Percentiles rank a stretch among this genome's conserved stretches.
Conservation (phyloP, 2,113 vertebrate species). For the Meriones unguiculatus region DNA sequence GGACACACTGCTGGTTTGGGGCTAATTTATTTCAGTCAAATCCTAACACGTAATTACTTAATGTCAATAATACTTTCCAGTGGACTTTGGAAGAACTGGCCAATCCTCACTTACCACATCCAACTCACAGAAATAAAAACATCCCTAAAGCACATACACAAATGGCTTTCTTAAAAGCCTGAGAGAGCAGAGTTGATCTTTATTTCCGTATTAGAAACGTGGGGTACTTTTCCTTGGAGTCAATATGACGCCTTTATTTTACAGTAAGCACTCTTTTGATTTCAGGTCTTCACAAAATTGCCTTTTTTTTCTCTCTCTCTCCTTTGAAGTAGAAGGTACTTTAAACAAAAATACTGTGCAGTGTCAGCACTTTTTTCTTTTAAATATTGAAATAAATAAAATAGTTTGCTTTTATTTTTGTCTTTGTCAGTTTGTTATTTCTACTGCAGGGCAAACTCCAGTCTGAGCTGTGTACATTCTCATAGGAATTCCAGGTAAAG, state of each 20-base stretch:
- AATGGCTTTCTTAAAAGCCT: conserved; percentile 87
- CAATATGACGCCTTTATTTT: conserved; percentile 89
- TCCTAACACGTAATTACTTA: conserved; percentile 78
- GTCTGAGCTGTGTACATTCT: conserved; percentile 83
- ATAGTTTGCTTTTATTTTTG: conserved; percentile 83
- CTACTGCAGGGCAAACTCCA: conserved; percentile 85
- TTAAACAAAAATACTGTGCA: conserved; percentile 91
- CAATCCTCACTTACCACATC: conserved; percentile 89
- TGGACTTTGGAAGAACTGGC: conserved; percentile 72
- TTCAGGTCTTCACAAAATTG: conserved; percentile 88
- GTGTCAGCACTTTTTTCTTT: conserved; percentile 85
- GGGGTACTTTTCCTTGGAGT: conserved; percentile 83
- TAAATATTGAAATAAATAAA: conserved; percentile 92
- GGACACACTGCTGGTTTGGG: conserved; percentile 53
- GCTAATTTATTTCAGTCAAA: conserved; percentile 77
- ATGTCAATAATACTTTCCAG: conserved; percentile 76
- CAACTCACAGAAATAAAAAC: conserved; percentile 86
- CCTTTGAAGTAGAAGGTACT: conserved; percentile 87
- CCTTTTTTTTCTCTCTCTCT: conserved; percentile 68
- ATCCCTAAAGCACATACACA: conserved; percentile 87
- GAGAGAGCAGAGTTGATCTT: conserved; percentile 90
- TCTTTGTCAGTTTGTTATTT: conserved; percentile 85
- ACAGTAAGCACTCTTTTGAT: conserved; percentile 87
- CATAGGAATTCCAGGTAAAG: conserved; percentile 84
- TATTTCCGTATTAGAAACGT: conserved; percentile 89